Percentiles rank a stretch among this genome's conserved stretches.
phyloP scores from a whole-genome alignment of 2,113 vertebrate genomes.

The Tragelaphus buxtoni region DNA sequence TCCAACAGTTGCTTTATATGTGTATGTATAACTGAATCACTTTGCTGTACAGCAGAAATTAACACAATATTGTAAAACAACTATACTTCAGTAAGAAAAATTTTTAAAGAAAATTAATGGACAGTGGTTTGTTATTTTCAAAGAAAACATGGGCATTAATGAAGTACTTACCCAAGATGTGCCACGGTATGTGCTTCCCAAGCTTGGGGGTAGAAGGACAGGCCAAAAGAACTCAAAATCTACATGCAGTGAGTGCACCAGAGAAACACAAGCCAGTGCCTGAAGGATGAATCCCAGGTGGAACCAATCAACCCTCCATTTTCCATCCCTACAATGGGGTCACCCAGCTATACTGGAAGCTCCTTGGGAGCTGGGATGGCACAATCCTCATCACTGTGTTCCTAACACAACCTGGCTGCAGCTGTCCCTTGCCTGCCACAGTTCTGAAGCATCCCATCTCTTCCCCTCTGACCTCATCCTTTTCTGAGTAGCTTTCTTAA shows the following conservation, averaged over 20 bases:
- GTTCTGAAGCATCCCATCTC: neutral
- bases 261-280: neutral
- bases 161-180: neutral
- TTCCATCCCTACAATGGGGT: no score
- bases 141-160: neutral
- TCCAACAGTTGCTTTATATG: neutral
- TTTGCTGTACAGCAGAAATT: neutral
- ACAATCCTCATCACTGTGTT: rapidly evolving
- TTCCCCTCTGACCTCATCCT: neutral
- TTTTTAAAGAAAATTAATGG: neutral
- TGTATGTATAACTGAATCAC: neutral
- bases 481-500: neutral
- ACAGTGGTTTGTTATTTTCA: neutral
- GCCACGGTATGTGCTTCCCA: neutral
- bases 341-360: neutral
- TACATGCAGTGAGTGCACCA: neutral
- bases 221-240: neutral
- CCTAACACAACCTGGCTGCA: neutral
- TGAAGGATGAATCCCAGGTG: neutral
- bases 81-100: neutral
- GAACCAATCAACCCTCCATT: rapidly evolving
- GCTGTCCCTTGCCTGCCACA: no score
- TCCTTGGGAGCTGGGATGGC: neutral
- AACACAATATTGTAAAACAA: neutral
- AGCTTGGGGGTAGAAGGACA: neutral